Conservation (phyloP, 2,888 invertebrate species). For the Eupithecia tripunctaria region DNA sequence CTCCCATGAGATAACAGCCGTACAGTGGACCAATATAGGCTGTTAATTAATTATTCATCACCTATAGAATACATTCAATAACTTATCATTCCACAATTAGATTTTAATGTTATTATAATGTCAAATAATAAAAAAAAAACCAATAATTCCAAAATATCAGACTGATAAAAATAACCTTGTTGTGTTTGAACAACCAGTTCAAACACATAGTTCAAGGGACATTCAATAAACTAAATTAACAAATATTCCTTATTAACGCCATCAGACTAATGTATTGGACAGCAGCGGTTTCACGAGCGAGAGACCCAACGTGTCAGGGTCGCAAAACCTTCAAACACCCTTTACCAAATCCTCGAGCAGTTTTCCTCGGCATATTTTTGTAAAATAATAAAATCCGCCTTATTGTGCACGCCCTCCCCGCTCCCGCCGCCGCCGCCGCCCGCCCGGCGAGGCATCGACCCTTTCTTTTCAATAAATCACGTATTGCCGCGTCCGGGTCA, state of each 20-base stretch:
- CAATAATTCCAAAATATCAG: too few species aligned
- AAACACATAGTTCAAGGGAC: neutral
- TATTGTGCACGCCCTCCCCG: slow-evolving; percentile 18
- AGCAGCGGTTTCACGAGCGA: neutral
- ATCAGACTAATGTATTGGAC: neutral
- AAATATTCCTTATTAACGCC: neutral
- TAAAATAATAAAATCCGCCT: slow-evolving; percentile 24
- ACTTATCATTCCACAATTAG: too few species aligned
- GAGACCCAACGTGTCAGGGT: neutral
- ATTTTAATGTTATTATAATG: too few species aligned
- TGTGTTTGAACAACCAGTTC: too few species aligned
- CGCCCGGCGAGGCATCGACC: slow-evolving; percentile 20
- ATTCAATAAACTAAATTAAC: neutral
- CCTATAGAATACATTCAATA: too few species aligned
- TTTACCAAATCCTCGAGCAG: slow-evolving; percentile 8
- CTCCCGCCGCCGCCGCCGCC: slow-evolving; percentile 15
- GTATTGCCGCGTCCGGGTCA: slow-evolving; percentile 37
- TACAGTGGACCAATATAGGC: too few species aligned
- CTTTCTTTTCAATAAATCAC: slow-evolving; percentile 38
- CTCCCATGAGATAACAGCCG: too few species aligned
- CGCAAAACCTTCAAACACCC: neutral
- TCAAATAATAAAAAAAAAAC: too few species aligned
- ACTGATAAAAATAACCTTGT: too few species aligned
- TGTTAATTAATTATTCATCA: too few species aligned
- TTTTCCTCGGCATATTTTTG: slow-evolving; percentile 17